Percentiles rank a stretch among this genome's conserved stretches.
These are phyloP conservation scores for Cerastis leucographa DNA, from an alignment of 2,888 invertebrate species.

Conservation along the genomic window DNA sequence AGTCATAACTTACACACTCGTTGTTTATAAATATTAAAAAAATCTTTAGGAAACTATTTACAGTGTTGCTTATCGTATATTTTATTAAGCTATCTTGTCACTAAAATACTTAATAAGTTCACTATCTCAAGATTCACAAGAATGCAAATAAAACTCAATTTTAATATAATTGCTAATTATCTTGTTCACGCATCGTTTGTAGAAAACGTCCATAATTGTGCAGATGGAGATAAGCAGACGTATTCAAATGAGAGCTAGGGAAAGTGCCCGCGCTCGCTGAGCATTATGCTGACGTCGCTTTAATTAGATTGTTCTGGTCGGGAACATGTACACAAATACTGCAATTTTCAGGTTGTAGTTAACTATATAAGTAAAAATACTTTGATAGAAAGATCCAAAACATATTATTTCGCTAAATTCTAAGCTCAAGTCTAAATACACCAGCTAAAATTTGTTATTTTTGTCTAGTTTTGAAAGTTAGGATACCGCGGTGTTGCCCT, in stretches of 20 bases:
- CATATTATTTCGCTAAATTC: not conserved
- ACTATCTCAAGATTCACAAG: constrained; percentile 16
- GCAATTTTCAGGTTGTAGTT: not conserved
- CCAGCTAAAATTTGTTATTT: not conserved
- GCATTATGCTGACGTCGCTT: constrained; percentile 39
- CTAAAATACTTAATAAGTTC: constrained; percentile 11
- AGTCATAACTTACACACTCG: not conserved
- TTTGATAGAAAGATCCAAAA: not conserved
- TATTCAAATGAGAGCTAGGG: constrained; percentile 74
- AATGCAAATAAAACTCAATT: constrained; percentile 55
- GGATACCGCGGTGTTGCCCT: not conserved
- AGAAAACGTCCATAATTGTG: constrained; percentile 70
- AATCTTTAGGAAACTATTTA: not conserved
- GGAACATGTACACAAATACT: constrained; percentile 14
- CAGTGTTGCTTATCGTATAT: not conserved
- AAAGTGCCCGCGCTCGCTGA: constrained; percentile 72
- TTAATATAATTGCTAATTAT: constrained; percentile 59
- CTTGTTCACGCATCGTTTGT: constrained; percentile 64
- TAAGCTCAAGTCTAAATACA: not conserved
- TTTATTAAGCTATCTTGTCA: constrained; percentile 4
- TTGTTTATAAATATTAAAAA: not conserved
- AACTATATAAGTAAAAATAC: not conserved
- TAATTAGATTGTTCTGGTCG: constrained; percentile 49
- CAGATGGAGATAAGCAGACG: constrained; percentile 74
- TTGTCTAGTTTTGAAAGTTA: constrained; percentile 8